Conservation (phyloP, 2,888 invertebrate genomes). For the Drosophila anceps region DNA sequence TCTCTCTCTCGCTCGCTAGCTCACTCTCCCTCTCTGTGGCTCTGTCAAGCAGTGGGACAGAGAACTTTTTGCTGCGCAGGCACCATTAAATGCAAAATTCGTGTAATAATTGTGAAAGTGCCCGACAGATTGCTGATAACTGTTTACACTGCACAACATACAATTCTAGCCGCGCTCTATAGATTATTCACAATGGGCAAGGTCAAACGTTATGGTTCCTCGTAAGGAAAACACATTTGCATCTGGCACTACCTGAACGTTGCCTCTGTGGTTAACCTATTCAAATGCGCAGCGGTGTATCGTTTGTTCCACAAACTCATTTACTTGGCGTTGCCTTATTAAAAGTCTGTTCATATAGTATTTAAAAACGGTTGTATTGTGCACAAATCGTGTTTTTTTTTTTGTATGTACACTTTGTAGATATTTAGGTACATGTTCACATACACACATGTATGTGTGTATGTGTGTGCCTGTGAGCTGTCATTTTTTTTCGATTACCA, state of each 20-base stretch:
- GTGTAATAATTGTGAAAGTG: constrained; percentile 70
- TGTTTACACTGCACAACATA: constrained; percentile 51
- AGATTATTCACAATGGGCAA: background rate
- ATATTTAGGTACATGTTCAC: constrained; percentile 11
- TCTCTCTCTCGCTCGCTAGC: no score
- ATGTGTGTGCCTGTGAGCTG: background rate
- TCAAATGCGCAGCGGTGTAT: constrained; percentile 13
- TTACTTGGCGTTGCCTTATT: constrained; percentile 34
- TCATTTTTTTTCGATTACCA: constrained; percentile 27
- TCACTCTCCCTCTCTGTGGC: background rate
- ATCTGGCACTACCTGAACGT: constrained; percentile 15
- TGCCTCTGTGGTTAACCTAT: background rate
- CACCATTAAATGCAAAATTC: constrained; percentile 55
- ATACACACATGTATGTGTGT: constrained; percentile 17
- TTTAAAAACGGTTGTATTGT: constrained; percentile 30
- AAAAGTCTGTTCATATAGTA: constrained; percentile 36
- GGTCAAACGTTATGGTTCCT: background rate
- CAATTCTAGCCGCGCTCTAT: background rate
- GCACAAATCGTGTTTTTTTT: constrained; percentile 4
- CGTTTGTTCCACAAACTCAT: constrained; percentile 10
- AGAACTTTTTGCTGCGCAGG: constrained; percentile 45
- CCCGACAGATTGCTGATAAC: constrained; percentile 45
- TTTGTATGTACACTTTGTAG: constrained; percentile 19
- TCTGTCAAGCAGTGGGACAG: constrained; percentile 13
- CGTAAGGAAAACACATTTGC: background rate